These are phyloP conservation scores for Hedya salicella DNA, from an alignment of 2,888 invertebrate species.

Conservation along the genomic window DNA sequence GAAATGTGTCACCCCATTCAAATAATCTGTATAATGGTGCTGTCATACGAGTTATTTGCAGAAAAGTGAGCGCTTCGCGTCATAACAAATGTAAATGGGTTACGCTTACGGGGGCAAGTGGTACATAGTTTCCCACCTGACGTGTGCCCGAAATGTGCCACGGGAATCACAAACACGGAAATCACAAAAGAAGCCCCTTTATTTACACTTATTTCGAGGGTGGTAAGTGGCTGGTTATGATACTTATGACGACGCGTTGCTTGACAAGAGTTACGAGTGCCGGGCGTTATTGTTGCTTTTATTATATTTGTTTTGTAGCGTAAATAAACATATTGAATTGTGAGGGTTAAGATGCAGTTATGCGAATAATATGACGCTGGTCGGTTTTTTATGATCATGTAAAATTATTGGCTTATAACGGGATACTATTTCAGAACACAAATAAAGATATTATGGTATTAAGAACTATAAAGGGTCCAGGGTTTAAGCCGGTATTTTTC, in stretches of 20 bases:
- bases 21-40: neutral
- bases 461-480: no score
- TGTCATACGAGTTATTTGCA: neutral
- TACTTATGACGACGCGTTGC: slow-evolving; percentile 6
- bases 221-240: slow-evolving; percentile 41
- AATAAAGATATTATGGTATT: no score
- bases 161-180: slow-evolving; percentile 1
- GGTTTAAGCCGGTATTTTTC: no score
- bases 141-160: slow-evolving; percentile 11
- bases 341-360: neutral
- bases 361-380: neutral
- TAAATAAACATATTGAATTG: slow-evolving; percentile 12
- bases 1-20: no score
- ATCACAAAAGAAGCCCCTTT: slow-evolving; percentile 36
- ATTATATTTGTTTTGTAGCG: slow-evolving; percentile 15
- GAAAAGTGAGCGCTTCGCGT: neutral
- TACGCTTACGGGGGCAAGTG: neutral
- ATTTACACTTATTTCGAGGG: slow-evolving; percentile 38
- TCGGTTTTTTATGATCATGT: no score
- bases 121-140: neutral
- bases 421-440: no score
- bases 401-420: no score
- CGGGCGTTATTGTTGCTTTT: slow-evolving; percentile 8
- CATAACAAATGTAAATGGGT: neutral
- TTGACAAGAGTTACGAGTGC: slow-evolving; percentile 19